Evolutionary conservation across 92 coral and sea anemone species (phyloP).

Genomic region (Parazoanthus darwini): DNA sequence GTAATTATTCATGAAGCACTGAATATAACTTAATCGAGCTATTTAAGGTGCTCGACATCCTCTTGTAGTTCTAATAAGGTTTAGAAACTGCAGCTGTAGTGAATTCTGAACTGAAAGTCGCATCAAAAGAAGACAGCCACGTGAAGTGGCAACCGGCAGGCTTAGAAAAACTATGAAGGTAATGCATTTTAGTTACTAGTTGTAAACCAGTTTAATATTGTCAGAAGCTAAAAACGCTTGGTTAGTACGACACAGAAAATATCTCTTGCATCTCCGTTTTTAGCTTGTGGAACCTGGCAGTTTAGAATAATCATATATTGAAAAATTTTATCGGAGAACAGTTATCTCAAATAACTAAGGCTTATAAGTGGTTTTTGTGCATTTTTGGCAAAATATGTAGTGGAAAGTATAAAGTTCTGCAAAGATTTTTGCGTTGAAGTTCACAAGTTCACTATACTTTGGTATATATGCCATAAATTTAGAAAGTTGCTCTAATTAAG

Average conservation of each 20-base stretch:
- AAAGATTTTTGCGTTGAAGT: neutral
- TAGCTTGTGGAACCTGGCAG: neutral
- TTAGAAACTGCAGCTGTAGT: neutral
- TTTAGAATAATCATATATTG: too few species aligned
- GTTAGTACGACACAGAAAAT: neutral
- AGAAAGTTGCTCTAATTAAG: neutral
- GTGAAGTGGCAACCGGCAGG: neutral
- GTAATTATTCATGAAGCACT: neutral
- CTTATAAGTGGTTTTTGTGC: too few species aligned
- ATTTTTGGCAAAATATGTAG: too few species aligned
- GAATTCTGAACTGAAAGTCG: neutral
- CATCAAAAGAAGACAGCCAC: neutral
- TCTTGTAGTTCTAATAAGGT: neutral
- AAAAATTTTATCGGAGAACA: too few species aligned
- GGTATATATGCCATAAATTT: neutral
- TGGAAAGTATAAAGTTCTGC: too few species aligned
- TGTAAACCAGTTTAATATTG: neutral
- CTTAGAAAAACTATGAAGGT: neutral
- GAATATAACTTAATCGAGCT: neutral
- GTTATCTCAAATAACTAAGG: too few species aligned
- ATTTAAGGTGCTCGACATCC: neutral
- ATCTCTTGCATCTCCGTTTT: neutral
- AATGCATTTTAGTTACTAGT: neutral
- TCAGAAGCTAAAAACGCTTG: neutral
- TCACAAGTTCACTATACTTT: neutral